A percentile compares a stretch with the other conserved stretches of the same genome.
These are phyloP conservation scores for Acanthis flammea DNA, from an alignment of 2,797 vertebrate genomes.

Conservation along the genomic window DNA sequence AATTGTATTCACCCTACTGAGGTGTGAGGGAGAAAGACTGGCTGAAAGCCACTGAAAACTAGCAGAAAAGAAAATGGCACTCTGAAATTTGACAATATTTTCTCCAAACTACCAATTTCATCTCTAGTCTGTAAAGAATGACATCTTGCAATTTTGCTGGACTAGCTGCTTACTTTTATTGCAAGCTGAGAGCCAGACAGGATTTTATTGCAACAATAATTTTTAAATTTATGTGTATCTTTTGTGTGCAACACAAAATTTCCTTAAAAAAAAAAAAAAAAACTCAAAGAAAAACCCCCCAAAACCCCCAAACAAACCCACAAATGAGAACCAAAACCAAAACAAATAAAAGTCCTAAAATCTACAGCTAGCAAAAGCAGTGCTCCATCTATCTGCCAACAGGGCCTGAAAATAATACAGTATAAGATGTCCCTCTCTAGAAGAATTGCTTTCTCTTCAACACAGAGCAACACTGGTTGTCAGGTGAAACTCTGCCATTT, in stretches of 20 bases:
- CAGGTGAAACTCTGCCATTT: neutral
- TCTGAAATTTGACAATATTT: neutral
- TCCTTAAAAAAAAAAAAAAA: neutral
- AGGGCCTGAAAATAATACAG: neutral
- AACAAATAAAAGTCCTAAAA: neutral
- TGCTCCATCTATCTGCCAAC: neutral
- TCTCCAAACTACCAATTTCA: neutral
- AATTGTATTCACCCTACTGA: neutral
- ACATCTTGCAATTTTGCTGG: neutral
- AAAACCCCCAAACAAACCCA: neutral
- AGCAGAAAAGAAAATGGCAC: neutral
- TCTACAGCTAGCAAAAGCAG: neutral
- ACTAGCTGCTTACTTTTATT: neutral
- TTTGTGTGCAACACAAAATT: neutral
- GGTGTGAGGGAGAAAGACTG: neutral
- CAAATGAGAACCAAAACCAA: neutral
- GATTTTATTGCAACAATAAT: neutral
- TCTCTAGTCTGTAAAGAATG: neutral
- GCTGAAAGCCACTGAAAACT: neutral
- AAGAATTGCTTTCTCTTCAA: neutral
- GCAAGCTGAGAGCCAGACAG: neutral
- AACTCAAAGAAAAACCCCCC: too few relatives aligned
- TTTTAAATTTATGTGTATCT: neutral
- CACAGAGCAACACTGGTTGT: neutral
- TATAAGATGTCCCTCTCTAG: fast-evolving